phyloP scores from a whole-genome alignment of 2,888 invertebrate genomes.

The Scotopteryx bipunctaria region DNA sequence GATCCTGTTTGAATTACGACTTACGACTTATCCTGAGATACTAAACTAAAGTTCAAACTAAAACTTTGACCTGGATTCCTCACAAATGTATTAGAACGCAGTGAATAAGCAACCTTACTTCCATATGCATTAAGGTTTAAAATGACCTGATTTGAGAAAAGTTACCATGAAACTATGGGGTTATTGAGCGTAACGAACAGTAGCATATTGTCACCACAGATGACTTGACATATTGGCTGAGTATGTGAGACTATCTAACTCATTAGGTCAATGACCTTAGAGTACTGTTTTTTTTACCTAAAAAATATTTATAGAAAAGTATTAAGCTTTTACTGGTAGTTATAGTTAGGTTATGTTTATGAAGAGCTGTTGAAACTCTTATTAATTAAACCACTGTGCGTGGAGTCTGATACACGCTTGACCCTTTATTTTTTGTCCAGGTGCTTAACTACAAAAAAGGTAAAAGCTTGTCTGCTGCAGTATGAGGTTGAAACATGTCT shows the following conservation, averaged over 20 bases:
- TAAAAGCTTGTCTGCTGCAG: no score
- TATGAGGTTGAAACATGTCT: no score
- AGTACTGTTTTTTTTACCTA: no score
- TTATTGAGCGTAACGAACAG: not conserved
- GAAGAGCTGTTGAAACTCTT: no score
- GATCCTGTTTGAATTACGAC: conserved; percentile 33
- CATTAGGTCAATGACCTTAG: no score
- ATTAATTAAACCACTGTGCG: no score
- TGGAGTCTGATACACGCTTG: no score
- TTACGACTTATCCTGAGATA: conserved; percentile 26
- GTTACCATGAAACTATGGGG: not conserved
- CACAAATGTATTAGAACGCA: not conserved
- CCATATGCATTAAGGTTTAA: not conserved
- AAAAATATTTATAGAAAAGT: no score
- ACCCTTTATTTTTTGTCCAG: no score
- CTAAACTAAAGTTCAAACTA: conserved; percentile 28
- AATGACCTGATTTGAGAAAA: not conserved
- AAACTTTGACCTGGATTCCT: conserved; percentile 35
- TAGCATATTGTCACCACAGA: not conserved
- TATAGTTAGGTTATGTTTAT: no score
- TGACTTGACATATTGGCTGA: not conserved
- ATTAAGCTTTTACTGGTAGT: no score
- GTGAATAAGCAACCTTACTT: conserved; percentile 7
- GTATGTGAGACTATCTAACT: not conserved
- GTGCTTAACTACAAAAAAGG: no score